phyloP scores from a whole-genome alignment of 1,140 invertebrate genomes.

The Gryon sp. region DNA sequence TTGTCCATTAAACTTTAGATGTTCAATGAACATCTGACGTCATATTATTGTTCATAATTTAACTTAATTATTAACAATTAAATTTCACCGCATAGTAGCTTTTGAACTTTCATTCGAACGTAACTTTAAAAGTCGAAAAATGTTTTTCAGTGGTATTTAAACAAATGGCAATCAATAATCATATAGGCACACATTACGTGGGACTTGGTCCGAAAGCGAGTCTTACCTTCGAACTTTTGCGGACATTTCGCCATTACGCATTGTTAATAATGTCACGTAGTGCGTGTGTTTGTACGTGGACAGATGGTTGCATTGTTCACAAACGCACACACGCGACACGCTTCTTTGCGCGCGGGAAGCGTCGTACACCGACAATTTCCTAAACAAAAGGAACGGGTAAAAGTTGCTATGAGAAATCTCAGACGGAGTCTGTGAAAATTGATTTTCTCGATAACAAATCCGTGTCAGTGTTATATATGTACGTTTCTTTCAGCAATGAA shows the following conservation, averaged over 20 bases:
- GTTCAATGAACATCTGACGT: background rate
- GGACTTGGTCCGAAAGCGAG: background rate
- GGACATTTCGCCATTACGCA: constrained; percentile 40
- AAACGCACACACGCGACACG: constrained; percentile 22
- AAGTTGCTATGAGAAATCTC: constrained; percentile 36
- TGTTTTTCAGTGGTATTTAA: background rate
- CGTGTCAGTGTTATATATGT: constrained; percentile 35
- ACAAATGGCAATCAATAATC: constrained; percentile 2
- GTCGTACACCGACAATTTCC: constrained; percentile 19
- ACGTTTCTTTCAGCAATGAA: background rate
- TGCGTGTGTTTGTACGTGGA: constrained; percentile 5
- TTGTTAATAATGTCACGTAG: constrained; percentile 54
- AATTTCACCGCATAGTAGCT: constrained; percentile 15
- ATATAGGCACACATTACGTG: background rate
- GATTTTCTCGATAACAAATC: constrained; percentile 39
- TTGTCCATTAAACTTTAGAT: too few species aligned
- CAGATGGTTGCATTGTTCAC: constrained; percentile 32
- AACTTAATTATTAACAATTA: constrained; percentile 25
- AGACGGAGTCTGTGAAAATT: constrained; percentile 15
- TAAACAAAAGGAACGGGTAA: constrained; percentile 42
- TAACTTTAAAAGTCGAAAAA: too few species aligned
- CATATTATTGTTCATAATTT: background rate
- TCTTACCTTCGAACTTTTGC: constrained; percentile 36
- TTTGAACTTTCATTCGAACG: constrained; percentile 9
- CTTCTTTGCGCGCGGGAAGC: constrained; percentile 26